A percentile compares a stretch with the other conserved stretches of the same genome.
phyloP scores from a whole-genome alignment of 2,888 invertebrate genomes.

The Arctia plantaginis region DNA sequence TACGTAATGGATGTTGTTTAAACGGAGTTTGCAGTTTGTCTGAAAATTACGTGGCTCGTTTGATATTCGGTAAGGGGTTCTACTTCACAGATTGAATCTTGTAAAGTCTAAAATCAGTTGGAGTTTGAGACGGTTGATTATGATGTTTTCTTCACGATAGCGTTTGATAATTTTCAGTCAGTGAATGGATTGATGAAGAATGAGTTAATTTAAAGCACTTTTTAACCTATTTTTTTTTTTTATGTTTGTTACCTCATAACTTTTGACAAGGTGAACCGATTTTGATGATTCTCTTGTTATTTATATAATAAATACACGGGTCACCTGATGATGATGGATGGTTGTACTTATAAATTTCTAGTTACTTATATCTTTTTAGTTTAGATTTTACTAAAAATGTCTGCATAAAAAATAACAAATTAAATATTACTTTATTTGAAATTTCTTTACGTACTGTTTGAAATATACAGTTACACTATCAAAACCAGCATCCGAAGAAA shows the following conservation, averaged over 20 bases:
- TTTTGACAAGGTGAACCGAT: too few species aligned
- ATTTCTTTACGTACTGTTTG: too few species aligned
- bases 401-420: too few species aligned
- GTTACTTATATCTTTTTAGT: too few species aligned
- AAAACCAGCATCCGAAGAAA: too few species aligned
- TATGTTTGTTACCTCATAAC: too few species aligned
- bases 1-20: constrained; percentile 51
- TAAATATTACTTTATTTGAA: too few species aligned
- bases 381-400: too few species aligned
- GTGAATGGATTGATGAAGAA: constrained; percentile 8
- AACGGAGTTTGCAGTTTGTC: constrained; percentile 48
- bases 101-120: constrained; percentile 39
- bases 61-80: constrained; percentile 40
- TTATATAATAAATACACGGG: not conserved
- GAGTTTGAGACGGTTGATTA: constrained; percentile 29
- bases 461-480: too few species aligned
- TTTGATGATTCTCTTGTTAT: too few species aligned
- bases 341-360: too few species aligned
- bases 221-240: too few species aligned
- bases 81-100: constrained; percentile 52
- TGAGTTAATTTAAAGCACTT: not conserved
- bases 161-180: constrained; percentile 21
- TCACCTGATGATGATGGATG: not conserved
- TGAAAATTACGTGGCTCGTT: constrained; percentile 42
- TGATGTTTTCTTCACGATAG: constrained; percentile 26